Evolutionary conservation across 2,797 vertebrate species (phyloP).

Genomic region (Sebastiscus albofasciatus): DNA sequence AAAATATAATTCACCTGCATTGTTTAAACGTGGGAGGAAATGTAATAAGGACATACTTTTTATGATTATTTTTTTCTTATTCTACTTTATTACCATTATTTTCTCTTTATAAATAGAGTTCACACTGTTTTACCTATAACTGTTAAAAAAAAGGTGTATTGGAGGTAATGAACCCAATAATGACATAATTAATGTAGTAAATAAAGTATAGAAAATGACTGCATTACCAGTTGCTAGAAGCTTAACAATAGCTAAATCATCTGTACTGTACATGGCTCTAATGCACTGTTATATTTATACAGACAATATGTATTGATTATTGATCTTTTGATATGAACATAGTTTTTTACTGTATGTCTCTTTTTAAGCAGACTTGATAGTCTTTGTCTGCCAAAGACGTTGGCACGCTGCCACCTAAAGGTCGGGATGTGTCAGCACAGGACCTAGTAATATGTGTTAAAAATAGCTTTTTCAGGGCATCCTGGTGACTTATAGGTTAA

Average conservation of each 20-base stretch:
- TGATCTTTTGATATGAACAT: not conserved
- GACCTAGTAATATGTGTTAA: not conserved
- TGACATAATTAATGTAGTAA: not conserved
- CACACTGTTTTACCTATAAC: not conserved
- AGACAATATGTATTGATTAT: not conserved
- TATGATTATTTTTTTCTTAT: not conserved
- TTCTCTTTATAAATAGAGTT: not conserved
- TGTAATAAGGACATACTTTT: not conserved
- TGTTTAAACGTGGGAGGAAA: not conserved
- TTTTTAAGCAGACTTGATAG: not conserved
- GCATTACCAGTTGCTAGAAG: not conserved
- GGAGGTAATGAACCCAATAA: not conserved
- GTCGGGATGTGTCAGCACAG: slow-evolving; percentile 10
- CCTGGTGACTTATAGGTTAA: not conserved
- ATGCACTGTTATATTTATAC: not conserved
- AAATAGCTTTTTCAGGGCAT: not conserved
- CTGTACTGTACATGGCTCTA: too few relatives aligned
- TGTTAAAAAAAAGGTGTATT: not conserved
- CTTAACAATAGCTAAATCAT: not conserved
- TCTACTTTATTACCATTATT: not conserved
- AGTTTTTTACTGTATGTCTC: not conserved
- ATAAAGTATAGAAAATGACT: not conserved
- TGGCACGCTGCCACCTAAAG: slow-evolving; percentile 44
- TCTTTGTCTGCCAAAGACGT: not conserved
- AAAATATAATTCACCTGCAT: too few relatives aligned